Conservation (phyloP, 1,140 invertebrate species). For the Trinorchestia longiramus region DNA sequence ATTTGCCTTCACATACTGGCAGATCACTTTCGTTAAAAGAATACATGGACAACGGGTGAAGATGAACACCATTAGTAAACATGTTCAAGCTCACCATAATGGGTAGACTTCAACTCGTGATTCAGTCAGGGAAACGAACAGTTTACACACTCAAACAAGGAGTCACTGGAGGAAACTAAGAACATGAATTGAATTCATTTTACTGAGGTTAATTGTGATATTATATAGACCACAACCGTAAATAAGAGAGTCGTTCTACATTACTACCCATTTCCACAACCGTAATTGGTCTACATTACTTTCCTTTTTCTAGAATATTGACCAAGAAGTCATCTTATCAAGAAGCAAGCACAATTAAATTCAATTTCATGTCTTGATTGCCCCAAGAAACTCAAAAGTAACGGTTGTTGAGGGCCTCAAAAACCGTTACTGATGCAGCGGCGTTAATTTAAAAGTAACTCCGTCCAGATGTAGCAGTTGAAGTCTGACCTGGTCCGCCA, state of each 20-base stretch:
- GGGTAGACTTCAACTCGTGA: not conserved
- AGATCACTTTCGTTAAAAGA: not conserved
- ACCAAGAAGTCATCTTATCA: not conserved
- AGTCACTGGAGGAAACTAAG: not conserved
- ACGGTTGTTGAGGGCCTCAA: not conserved
- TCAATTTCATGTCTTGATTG: not conserved
- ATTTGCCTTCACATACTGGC: not conserved
- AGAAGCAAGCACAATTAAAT: not conserved
- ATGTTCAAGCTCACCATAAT: not conserved
- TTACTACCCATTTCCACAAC: too few species aligned
- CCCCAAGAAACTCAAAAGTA: not conserved
- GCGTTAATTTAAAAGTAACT: constrained; percentile 39
- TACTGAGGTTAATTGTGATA: not conserved
- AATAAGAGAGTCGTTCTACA: too few species aligned
- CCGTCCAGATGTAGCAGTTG: not conserved
- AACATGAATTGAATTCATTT: not conserved
- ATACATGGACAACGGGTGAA: not conserved
- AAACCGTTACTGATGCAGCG: not conserved
- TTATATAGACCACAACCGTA: not conserved
- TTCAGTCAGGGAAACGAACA: not conserved
- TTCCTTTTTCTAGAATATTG: too few species aligned
- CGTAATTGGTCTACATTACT: too few species aligned
- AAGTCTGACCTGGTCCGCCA: constrained; percentile 45
- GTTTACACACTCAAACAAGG: not conserved
- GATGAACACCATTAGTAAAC: not conserved